Evolutionary conservation across 2,113 vertebrate genomes (phyloP), one percentile per base, ranked within the genome.

Genomic region (Alosa alosa): DNA sequence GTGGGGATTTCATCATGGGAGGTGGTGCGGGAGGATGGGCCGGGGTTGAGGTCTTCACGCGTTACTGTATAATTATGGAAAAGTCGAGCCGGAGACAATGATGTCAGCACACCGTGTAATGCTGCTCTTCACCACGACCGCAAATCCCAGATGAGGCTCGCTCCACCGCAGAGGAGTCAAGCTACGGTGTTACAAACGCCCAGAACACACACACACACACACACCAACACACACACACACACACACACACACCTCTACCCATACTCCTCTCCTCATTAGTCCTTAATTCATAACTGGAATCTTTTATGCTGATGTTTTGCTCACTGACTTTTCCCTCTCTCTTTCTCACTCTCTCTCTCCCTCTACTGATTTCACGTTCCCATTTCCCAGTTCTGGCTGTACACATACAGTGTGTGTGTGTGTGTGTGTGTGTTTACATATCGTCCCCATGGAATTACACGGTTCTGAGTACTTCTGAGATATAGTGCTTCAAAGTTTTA

Each of bases 81-180:
- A 86, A 52, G 46, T 44, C 36, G 82, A 87, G 86, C 81, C 55
- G 6, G 85, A 88, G 86, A 82, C 49, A 84, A 72, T 84, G 11
- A 31, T 8, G 55, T 57, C 55, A 75, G 57, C 22, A 8, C 20
- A 64, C 83, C 72, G 83, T 85, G 46, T 88, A 89, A 89, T 90
- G 87, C 86, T 87, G 60, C 60, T 50, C 84, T 45, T 86, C 17
- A 84, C 86, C 86, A 88, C 88, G 87, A 72, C 64, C 84, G 36
- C 81, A 86, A 91, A 88, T 83, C 82, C 87, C 87, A 86, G 87
- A 92, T 88, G 90, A 93, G 88, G n/a, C 64, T 86, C 84, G 87
- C 87, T 87, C 75, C 68, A 68, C 83, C 85, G 52, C 39, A 82
- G 82, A 78, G 88, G 90, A 90, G 90, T 88, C 88, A 92, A 88